These are phyloP conservation scores for Osmerus mordax DNA, from an alignment of 2,113 vertebrate genomes.

Conservation along the genomic window DNA sequence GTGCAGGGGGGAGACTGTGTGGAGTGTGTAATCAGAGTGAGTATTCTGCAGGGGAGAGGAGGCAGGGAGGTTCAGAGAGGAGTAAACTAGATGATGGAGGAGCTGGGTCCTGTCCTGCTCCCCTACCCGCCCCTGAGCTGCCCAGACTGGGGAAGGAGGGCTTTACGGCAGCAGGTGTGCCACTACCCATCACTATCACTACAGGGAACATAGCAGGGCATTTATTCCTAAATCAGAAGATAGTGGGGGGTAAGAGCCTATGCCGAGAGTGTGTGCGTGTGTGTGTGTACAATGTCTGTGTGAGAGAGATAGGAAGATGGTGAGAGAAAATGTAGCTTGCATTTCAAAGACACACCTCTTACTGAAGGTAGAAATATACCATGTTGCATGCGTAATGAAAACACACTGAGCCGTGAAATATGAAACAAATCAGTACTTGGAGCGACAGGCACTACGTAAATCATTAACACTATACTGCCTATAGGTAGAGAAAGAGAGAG, in stretches of 20 bases:
- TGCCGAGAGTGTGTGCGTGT: constrained; percentile 9
- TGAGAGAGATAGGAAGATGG: too few relatives aligned
- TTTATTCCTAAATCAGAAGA: constrained; percentile 56
- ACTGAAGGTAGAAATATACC: neutral
- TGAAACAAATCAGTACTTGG: neutral
- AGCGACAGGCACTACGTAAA: too few relatives aligned
- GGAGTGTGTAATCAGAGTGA: constrained; percentile 35
- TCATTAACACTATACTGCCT: too few relatives aligned
- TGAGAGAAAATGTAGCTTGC: neutral
- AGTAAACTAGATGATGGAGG: constrained; percentile 61
- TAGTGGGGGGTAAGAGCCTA: constrained; percentile 40
- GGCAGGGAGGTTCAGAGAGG: constrained; percentile 37
- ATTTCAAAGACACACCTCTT: neutral
- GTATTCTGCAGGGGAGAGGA: constrained; percentile 51
- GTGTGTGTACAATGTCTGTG: neutral
- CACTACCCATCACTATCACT: constrained; percentile 54
- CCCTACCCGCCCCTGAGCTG: constrained; percentile 39
- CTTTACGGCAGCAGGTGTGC: constrained; percentile 39
- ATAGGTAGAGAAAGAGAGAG: too few relatives aligned
- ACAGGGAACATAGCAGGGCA: constrained; percentile 40
- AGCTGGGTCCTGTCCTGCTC: constrained; percentile 42
- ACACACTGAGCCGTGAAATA: neutral
- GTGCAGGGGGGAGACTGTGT: neutral
- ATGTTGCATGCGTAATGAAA: neutral
- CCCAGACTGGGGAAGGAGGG: constrained; percentile 41